Evolutionary conservation across 2,888 invertebrate species (phyloP).

Genomic region (Torymus texanus): DNA sequence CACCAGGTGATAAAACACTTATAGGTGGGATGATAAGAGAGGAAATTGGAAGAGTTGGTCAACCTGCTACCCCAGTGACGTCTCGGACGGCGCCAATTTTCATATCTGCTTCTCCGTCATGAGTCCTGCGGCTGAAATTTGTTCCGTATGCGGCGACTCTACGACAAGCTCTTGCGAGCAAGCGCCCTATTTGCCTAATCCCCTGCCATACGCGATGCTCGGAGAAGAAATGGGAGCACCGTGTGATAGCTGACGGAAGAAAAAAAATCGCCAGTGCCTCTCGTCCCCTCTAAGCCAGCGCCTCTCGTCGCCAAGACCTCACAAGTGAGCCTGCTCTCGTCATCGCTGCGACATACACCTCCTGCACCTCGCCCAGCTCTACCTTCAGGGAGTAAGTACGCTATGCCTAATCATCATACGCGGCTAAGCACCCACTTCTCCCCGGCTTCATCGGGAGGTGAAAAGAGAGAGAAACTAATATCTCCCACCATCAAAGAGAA

Average conservation of each 20-base stretch:
- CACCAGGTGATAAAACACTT: too few species aligned
- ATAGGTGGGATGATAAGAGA: too few species aligned
- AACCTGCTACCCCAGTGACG: background rate
- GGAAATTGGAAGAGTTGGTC: background rate
- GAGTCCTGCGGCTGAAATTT: background rate
- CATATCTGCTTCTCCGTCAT: background rate
- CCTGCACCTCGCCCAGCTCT: too few species aligned
- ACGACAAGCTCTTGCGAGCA: background rate
- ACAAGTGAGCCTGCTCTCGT: too few species aligned
- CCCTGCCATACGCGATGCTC: background rate
- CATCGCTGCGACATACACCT: too few species aligned
- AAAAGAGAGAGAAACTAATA: background rate
- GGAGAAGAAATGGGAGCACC: background rate
- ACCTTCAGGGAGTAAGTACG: too few species aligned
- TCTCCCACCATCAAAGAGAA: background rate
- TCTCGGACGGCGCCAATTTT: background rate
- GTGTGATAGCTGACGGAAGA: background rate
- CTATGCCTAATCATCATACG: background rate
- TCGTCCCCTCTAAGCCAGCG: too few species aligned
- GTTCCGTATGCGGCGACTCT: background rate
- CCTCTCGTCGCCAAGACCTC: too few species aligned
- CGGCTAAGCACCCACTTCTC: background rate
- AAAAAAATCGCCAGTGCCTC: background rate
- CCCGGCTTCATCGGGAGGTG: background rate
- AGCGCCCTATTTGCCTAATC: background rate